Percentiles rank a stretch among this genome's conserved stretches.
phyloP scores from a whole-genome alignment of 2,113 vertebrate genomes.

The Athene cunicularia region DNA sequence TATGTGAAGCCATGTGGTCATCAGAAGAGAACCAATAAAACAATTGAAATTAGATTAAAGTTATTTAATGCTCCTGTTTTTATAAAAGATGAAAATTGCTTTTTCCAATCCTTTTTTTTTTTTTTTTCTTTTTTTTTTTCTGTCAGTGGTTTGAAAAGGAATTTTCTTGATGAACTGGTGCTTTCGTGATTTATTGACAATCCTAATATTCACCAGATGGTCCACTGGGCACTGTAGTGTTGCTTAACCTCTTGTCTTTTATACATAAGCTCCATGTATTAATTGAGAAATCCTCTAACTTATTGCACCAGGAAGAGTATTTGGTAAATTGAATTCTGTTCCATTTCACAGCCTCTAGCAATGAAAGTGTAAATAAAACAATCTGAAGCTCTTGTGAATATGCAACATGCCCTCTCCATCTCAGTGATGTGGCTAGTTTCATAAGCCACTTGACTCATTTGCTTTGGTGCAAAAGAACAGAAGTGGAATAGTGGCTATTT shows the following conservation, averaged over 20 bases:
- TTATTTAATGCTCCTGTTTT: slow-evolving; percentile 26
- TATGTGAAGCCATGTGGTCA: slow-evolving; percentile 1
- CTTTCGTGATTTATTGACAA: slow-evolving; percentile 69
- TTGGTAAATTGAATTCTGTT: slow-evolving; percentile 28
- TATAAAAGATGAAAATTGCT: slow-evolving; percentile 51
- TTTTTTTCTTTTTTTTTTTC: not conserved
- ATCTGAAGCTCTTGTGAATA: not conserved
- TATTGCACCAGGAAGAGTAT: slow-evolving; percentile 16
- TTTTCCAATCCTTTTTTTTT: slow-evolving; percentile 17
- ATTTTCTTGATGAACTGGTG: slow-evolving; percentile 69
- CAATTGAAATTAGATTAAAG: slow-evolving; percentile 38
- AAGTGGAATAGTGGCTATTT: not conserved
- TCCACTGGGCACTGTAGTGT: not conserved
- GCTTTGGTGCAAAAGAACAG: not conserved
- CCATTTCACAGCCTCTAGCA: slow-evolving; percentile 16
- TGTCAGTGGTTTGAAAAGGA: slow-evolving; percentile 57
- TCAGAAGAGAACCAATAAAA: slow-evolving; percentile 67
- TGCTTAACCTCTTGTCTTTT: slow-evolving; percentile 58
- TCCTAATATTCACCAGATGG: slow-evolving; percentile 73
- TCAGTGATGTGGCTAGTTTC: not conserved
- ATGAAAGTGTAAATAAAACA: slow-evolving; percentile 39
- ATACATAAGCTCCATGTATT: not conserved
- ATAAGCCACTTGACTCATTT: not conserved
- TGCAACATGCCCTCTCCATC: not conserved
- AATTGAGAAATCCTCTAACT: slow-evolving; percentile 31